phyloP scores from a whole-genome alignment of 1,140 invertebrate genomes.

The Nilaparvata lugens region DNA sequence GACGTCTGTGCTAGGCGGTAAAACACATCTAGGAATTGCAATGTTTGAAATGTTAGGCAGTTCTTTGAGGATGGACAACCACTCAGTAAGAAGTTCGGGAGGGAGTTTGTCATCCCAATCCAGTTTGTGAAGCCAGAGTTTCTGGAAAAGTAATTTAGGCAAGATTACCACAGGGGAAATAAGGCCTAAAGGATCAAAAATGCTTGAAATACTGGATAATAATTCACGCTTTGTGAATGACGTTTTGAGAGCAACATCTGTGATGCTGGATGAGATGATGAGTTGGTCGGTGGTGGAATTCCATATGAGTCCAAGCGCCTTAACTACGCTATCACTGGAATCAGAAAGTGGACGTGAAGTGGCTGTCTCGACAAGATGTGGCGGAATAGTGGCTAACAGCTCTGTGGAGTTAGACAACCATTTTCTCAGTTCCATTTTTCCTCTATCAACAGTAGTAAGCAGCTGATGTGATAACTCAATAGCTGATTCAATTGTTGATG shows the following conservation, averaged over 20 bases:
- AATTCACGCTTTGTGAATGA: not conserved
- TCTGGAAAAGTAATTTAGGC: conserved; percentile 35
- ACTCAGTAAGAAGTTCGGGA: not conserved
- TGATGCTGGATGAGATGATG: not conserved
- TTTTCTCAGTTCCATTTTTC: conserved; percentile 26
- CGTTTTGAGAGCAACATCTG: not conserved
- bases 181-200: conserved; percentile 33
- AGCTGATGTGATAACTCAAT: conserved; percentile 20
- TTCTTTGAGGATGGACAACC: not conserved
- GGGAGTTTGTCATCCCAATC: not conserved
- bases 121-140: conserved; percentile 24
- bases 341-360: not conserved
- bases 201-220: conserved; percentile 29
- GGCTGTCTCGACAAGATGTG: not conserved
- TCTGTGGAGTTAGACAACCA: conserved; percentile 27
- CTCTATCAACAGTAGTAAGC: conserved; percentile 15
- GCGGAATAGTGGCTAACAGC: not conserved
- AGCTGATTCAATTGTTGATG: conserved; percentile 16
- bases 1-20: not conserved
- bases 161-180: conserved; percentile 31
- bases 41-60: not conserved
- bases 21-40: not conserved
- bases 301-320: conserved; percentile 16
- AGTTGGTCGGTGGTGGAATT: not conserved
- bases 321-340: not conserved